Percentiles rank a stretch among this genome's conserved stretches.
These are phyloP conservation scores for Bergia puertoricense DNA, from an alignment of 92 coral and sea anemone genomes.

Conservation along the genomic window DNA sequence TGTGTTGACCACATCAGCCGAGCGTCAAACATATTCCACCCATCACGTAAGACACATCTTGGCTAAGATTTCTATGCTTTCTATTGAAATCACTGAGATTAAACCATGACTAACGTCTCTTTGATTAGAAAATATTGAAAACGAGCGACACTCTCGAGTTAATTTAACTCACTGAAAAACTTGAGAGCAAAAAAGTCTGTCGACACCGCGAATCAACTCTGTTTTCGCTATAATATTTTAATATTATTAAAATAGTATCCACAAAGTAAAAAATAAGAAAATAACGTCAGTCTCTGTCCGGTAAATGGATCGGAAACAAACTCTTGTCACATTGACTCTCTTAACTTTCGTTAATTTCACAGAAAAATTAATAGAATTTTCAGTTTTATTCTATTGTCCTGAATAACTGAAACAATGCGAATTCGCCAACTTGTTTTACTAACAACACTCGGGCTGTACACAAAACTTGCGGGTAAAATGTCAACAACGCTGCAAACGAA, in stretches of 20 bases:
- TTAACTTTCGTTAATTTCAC: background rate
- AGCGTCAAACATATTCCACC: background rate
- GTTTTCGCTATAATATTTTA: too few species aligned
- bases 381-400: background rate
- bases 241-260: background rate
- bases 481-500: background rate
- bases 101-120: background rate
- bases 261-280: background rate
- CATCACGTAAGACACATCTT: background rate
- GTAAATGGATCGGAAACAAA: background rate
- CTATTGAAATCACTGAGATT: background rate
- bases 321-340: background rate
- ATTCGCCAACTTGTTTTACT: background rate
- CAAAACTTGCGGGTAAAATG: background rate
- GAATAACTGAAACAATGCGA: background rate
- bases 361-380: background rate
- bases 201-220: constrained; percentile 13
- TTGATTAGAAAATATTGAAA: background rate
- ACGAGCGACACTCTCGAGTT: background rate
- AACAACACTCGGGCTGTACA: background rate
- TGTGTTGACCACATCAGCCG: background rate
- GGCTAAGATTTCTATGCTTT: background rate
- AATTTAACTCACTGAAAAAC: background rate
- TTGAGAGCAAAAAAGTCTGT: background rate
- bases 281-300: background rate